Conservation (phyloP, 2,797 vertebrate species). For the Varecia variegata region DNA sequence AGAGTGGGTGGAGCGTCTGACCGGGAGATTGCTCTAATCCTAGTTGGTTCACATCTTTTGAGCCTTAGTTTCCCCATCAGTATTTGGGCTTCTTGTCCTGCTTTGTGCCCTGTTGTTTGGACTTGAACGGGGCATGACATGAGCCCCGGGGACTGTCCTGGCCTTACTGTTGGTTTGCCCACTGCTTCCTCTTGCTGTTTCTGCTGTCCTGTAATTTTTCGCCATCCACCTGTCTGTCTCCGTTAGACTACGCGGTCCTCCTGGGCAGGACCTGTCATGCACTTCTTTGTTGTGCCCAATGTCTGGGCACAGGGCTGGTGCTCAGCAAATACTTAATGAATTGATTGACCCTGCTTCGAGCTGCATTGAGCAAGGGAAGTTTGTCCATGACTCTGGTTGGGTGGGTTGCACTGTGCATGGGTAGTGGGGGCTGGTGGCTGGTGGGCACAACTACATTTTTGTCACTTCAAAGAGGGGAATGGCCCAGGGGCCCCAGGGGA, state of each 20-base stretch:
- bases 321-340: background rate
- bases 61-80: background rate
- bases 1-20: background rate
- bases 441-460: background rate
- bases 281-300: background rate
- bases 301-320: background rate
- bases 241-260: background rate
- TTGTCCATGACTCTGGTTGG: background rate
- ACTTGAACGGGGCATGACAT: background rate
- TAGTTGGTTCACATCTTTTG: background rate
- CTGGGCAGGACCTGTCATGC: background rate
- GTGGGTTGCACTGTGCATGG: background rate
- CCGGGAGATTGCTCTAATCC: background rate
- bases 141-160: background rate
- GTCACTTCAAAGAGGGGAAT: background rate
- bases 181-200: background rate
- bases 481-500: background rate
- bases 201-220: accelerated
- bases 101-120: background rate
- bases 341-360: background rate
- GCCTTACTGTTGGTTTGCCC: accelerated
- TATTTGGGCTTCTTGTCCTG: background rate
- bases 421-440: background rate
- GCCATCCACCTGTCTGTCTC: background rate
- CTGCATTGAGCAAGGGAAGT: background rate